Percentiles rank a stretch among this genome's conserved stretches.
Evolutionary conservation across 2,888 invertebrate species (phyloP).

Genomic region (Zygaena filipendulae): DNA sequence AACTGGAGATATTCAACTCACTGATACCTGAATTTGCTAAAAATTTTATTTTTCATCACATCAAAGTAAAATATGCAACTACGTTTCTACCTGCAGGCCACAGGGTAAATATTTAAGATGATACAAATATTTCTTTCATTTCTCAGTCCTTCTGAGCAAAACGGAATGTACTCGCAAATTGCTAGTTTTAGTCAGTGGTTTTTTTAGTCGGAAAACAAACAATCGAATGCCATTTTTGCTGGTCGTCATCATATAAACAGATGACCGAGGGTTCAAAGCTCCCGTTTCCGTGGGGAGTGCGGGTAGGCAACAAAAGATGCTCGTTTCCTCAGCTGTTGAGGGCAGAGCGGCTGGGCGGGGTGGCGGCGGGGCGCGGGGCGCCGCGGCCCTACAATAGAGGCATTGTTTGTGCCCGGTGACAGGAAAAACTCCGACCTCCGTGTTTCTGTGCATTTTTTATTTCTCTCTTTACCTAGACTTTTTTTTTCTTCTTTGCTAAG

Average conservation of each 20-base stretch:
- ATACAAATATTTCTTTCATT: too few species aligned
- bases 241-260: slow-evolving; percentile 54
- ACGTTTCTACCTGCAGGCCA: too few species aligned
- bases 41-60: too few species aligned
- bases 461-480: slow-evolving; percentile 43
- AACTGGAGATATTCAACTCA: too few species aligned
- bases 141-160: too few species aligned
- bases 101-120: too few species aligned
- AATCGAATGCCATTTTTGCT: slow-evolving; percentile 42
- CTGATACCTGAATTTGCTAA: too few species aligned
- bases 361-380: slow-evolving; percentile 17
- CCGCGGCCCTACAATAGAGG: slow-evolving; percentile 45
- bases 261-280: slow-evolving; percentile 61
- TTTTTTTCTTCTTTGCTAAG: slow-evolving; percentile 38
- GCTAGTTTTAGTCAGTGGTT: too few species aligned
- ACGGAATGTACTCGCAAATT: too few species aligned
- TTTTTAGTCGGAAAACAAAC: slow-evolving; percentile 27
- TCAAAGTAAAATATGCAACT: too few species aligned
- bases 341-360: slow-evolving; percentile 26
- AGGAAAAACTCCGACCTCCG: slow-evolving; percentile 68
- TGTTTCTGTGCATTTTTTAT: slow-evolving; percentile 67
- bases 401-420: slow-evolving; percentile 68
- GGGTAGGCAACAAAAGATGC: slow-evolving; percentile 62
- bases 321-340: slow-evolving; percentile 56
- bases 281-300: slow-evolving; percentile 43